Evolutionary conservation across 2,888 invertebrate species (phyloP).

Genomic region (Macrophya alboannulata): DNA sequence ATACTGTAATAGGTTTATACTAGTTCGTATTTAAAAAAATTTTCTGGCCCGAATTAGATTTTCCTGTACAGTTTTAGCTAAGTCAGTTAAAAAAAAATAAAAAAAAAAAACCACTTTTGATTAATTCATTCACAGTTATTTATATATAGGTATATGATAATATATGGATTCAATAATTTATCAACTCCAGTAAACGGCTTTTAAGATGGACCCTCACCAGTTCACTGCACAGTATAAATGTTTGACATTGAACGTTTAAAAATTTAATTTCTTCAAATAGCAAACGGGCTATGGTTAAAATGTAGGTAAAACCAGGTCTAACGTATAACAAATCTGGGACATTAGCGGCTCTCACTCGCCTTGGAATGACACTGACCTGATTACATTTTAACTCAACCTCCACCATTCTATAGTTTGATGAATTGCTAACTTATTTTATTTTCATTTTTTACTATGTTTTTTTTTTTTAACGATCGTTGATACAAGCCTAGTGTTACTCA

Average conservation of each 20-base stretch:
- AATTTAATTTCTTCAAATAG: slow-evolving; percentile 6
- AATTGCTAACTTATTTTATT: slow-evolving; percentile 60
- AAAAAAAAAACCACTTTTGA: not conserved
- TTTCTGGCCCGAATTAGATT: not conserved
- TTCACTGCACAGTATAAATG: not conserved
- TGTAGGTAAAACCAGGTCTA: slow-evolving; percentile 29
- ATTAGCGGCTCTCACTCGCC: slow-evolving; percentile 67
- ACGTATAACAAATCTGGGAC: slow-evolving; percentile 63
- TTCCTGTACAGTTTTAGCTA: not conserved
- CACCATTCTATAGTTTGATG: slow-evolving; percentile 57
- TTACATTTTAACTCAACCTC: slow-evolving; percentile 72
- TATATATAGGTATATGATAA: not conserved
- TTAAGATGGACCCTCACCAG: not conserved
- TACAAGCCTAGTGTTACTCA: slow-evolving; percentile 6
- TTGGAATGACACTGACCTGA: slow-evolving; percentile 75
- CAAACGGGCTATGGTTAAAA: not conserved
- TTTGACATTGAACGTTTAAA: not conserved
- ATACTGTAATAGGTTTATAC: not conserved
- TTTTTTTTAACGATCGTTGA: slow-evolving; percentile 6
- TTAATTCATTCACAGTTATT: not conserved
- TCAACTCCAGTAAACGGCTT: not conserved
- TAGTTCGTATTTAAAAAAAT: not conserved
- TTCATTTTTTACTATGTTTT: slow-evolving; percentile 8
- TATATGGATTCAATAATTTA: not conserved
- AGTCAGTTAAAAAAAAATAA: too few species aligned